These are phyloP conservation scores for Pantala flavescens DNA, from an alignment of 1,140 invertebrate genomes.

Conservation along the genomic window DNA sequence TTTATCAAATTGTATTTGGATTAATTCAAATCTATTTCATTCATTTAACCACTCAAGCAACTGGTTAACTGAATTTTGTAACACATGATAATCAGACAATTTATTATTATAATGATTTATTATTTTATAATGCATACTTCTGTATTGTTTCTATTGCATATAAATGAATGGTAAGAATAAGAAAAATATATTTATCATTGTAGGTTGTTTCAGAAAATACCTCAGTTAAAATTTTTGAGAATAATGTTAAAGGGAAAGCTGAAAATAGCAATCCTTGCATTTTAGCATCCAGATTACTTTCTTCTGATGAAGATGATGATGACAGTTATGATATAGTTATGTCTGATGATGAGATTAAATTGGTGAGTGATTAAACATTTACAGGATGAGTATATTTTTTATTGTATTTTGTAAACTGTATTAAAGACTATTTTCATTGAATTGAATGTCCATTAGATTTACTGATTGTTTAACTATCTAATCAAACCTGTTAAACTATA, in stretches of 20 bases:
- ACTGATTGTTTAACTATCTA: neutral
- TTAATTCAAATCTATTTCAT: too few relatives aligned
- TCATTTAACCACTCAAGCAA: too few relatives aligned
- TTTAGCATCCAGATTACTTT: too few relatives aligned
- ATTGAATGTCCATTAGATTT: neutral
- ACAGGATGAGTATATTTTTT: neutral
- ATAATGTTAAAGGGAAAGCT: neutral
- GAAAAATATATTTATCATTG: neutral
- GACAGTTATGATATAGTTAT: neutral
- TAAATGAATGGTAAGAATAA: too few relatives aligned
- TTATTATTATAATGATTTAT: too few relatives aligned
- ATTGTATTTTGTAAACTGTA: neutral
- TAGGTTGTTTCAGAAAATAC: neutral
- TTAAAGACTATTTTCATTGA: neutral
- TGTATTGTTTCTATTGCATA: too few relatives aligned
- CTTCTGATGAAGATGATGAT: neutral
- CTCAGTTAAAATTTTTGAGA: neutral
- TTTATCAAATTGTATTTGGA: too few relatives aligned
- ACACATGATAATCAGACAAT: too few relatives aligned
- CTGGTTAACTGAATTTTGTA: too few relatives aligned
- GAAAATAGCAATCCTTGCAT: neutral
- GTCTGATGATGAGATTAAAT: neutral
- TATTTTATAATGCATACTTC: too few relatives aligned
- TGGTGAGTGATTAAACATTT: neutral
- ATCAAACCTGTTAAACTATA: neutral